Evolutionary conservation across 2,113 vertebrate species (phyloP).

Genomic region (Chloroceryle aenea): DNA sequence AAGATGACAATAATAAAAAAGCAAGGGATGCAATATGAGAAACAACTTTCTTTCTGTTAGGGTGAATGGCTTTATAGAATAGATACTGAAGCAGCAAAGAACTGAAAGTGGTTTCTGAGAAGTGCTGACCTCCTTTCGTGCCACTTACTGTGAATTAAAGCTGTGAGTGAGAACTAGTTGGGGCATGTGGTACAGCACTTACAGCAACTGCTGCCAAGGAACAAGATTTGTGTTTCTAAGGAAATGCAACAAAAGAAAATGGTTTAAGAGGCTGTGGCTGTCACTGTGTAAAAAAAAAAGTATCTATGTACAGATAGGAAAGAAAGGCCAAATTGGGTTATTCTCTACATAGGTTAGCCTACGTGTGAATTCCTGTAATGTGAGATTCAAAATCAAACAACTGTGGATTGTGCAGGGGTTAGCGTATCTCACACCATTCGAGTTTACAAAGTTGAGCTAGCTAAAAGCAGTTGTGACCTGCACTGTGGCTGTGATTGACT

Average conservation of each 20-base stretch:
- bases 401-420: constrained; percentile 57
- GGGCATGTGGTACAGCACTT: constrained; percentile 81
- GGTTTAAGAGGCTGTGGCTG: constrained; percentile 75
- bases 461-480: constrained; percentile 60
- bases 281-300: constrained; percentile 61
- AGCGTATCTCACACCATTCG: constrained; percentile 46
- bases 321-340: constrained; percentile 67
- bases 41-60: constrained; percentile 49
- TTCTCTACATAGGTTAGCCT: constrained; percentile 64
- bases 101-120: constrained; percentile 77
- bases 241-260: constrained; percentile 84
- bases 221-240: constrained; percentile 87
- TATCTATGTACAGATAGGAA: constrained; percentile 55
- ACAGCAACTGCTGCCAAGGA: constrained; percentile 79
- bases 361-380: constrained; percentile 56
- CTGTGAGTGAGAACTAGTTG: constrained; percentile 83
- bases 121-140: constrained; percentile 83
- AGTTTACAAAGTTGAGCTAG: constrained; percentile 53
- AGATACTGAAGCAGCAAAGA: constrained; percentile 73
- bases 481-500: constrained; percentile 36
- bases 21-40: constrained; percentile 50
- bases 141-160: constrained; percentile 87
- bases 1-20: constrained; percentile 56
- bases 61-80: constrained; percentile 69
- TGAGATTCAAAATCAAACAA: constrained; percentile 70